Conservation (phyloP, 2,113 vertebrate species). For the Isurus oxyrinchus region DNA sequence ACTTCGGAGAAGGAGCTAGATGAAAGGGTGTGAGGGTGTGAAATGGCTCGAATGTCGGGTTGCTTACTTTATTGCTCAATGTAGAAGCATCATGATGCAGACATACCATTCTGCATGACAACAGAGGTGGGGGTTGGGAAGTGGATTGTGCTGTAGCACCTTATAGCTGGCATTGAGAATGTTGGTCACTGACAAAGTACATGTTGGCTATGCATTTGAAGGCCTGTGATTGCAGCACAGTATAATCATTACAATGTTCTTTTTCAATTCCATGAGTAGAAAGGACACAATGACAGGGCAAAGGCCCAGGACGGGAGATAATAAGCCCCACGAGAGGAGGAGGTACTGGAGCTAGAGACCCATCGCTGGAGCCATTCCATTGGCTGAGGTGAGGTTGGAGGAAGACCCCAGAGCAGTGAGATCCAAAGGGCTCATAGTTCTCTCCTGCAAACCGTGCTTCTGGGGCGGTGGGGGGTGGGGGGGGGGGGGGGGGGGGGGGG, state of each 20-base stretch:
- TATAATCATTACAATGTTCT: too few relatives aligned
- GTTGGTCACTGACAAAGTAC: background rate
- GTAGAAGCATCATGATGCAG: background rate
- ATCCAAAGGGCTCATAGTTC: too few relatives aligned
- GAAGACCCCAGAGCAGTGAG: too few relatives aligned
- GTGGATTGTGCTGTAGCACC: background rate
- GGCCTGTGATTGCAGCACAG: background rate
- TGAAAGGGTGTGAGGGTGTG: too few relatives aligned
- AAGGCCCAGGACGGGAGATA: too few relatives aligned
- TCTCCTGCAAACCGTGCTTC: too few relatives aligned
- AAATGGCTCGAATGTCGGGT: background rate
- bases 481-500: too few relatives aligned
- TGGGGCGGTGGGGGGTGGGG: too few relatives aligned
- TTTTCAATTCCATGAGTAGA: background rate
- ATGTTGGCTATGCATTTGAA: background rate
- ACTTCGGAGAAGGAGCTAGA: background rate
- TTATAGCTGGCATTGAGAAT: background rate
- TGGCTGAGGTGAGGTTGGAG: too few relatives aligned
- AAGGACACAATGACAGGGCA: background rate
- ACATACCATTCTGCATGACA: background rate
- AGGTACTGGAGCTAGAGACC: too few relatives aligned
- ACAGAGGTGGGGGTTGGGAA: background rate
- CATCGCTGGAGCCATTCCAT: too few relatives aligned
- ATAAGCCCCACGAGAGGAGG: too few relatives aligned
- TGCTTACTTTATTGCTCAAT: background rate